These are phyloP conservation scores for Drosophila ercepeae DNA, from an alignment of 1,140 invertebrate species.

Conservation along the genomic window DNA sequence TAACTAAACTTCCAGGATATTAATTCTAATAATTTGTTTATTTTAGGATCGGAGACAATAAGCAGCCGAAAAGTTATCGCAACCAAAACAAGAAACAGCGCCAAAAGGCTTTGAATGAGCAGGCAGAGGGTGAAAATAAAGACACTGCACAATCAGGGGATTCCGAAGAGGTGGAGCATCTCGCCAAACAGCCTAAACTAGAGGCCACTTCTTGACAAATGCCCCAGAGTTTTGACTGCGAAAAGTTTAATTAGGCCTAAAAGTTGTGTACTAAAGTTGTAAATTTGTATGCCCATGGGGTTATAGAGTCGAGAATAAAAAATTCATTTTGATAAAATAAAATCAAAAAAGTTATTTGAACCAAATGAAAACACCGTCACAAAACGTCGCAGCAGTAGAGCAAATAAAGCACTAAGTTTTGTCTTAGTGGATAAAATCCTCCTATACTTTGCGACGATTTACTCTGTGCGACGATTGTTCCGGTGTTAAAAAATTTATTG, in stretches of 20 bases:
- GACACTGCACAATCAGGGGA: not conserved
- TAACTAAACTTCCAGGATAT: no score
- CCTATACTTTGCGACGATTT: no score
- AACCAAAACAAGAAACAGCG: constrained; percentile 86
- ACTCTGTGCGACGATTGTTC: constrained; percentile 36
- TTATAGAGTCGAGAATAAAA: no score
- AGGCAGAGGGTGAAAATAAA: constrained; percentile 1
- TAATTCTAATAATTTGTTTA: not conserved
- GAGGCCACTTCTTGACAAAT: constrained; percentile 13
- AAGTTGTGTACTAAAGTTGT: not conserved
- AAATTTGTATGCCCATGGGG: no score
- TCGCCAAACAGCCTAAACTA: constrained; percentile 54
- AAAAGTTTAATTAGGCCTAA: not conserved
- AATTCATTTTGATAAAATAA: no score
- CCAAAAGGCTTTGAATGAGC: constrained; percentile 50
- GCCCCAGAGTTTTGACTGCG: not conserved
- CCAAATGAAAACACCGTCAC: not conserved
- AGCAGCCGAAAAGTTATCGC: constrained; percentile 85
- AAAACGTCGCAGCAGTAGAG: not conserved
- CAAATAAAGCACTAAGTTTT: no score
- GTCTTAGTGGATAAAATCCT: no score
- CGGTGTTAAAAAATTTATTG: constrained; percentile 55
- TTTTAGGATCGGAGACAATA: constrained; percentile 86
- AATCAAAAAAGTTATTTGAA: not conserved
- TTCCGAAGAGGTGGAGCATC: constrained; percentile 5